phyloP scores from a whole-genome alignment of 2,888 invertebrate genomes.

The Rhingia campestris region DNA sequence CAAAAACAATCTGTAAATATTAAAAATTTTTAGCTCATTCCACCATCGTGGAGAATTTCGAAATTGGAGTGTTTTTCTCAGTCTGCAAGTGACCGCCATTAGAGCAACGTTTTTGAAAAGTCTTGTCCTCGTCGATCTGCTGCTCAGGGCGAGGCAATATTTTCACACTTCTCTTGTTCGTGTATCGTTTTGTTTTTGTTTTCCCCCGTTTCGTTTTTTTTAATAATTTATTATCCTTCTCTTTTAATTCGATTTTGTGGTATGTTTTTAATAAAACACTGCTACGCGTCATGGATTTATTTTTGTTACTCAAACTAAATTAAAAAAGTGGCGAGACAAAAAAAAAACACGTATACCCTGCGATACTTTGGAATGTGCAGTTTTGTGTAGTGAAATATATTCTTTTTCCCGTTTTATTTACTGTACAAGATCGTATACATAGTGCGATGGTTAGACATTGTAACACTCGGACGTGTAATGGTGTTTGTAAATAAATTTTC shows the following conservation, averaged over 20 bases:
- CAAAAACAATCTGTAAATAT: conserved; percentile 56
- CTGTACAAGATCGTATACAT: too few species aligned
- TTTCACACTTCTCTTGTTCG: conserved; percentile 6
- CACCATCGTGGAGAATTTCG: conserved; percentile 3
- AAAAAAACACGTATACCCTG: conserved; percentile 15
- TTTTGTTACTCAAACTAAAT: conserved; percentile 54
- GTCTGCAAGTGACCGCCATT: conserved; percentile 64
- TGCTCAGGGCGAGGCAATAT: conserved; percentile 46
- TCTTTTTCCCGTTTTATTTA: background rate
- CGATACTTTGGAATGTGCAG: conserved; percentile 54
- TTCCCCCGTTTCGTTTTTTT: conserved; percentile 1
- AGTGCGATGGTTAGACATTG: conserved; percentile 25
- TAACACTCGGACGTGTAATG: conserved; percentile 26
- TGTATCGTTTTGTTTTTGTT: background rate
- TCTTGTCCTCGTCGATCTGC: conserved; percentile 48
- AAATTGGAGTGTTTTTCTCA: conserved; percentile 62
- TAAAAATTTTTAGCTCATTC: conserved; percentile 55
- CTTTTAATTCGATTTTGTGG: conserved; percentile 33
- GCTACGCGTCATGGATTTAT: conserved; percentile 64
- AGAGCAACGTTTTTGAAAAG: conserved; percentile 50
- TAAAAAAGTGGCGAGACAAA: conserved; percentile 34
- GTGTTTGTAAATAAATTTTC: conserved; percentile 38
- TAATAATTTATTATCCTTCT: conserved; percentile 35
- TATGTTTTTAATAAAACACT: conserved; percentile 42
- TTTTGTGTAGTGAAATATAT: conserved; percentile 28